Evolutionary conservation across 2,797 vertebrate species (phyloP), one percentile per base, ranked within the genome.

Genomic region (Bufotes viridis): DNA sequence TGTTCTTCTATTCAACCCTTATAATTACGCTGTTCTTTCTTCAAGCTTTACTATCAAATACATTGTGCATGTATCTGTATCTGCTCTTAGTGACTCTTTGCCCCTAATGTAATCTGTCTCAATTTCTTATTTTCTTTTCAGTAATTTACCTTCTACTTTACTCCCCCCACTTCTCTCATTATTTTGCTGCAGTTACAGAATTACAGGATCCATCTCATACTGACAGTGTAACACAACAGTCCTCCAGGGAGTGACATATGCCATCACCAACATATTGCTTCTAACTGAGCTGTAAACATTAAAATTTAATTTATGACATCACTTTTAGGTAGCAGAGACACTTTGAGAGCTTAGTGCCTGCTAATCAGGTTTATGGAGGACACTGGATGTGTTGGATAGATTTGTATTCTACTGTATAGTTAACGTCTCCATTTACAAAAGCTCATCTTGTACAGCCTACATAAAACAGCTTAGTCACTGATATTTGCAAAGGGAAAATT

Each of bases 141-240:
- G 9, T 61, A 18, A 29, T 78, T 24, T 24, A 26, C 51, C n/a
- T 14, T 13, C 15, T n/a, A 24, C 17, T 9, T 58, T 55, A n/a
- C 26, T 0, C 49, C 58, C 0, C 17, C 51, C 18, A 26, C 65
- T 17, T 26, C 29, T 74, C 7, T 79, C 85, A 72, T 86, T 75
- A 55, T 81, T 87, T 81, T 81, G 78, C 65, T 72, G 78, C 22
- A 81, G 22, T 86, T 80, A 72, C 65, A 81, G 65, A 86, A 58
- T 86, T 57, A 13, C 51, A 78, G 53, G 63, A 86, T 86, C 42
- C 61, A 69, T 69, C 42, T n/a, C 76, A 51, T 51, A 65, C 42
- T 65, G n/a, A 69, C 24, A 34, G 51, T 69, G 85, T 86, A 81
- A 49, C 63, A 81, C 18, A 67, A 70, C 76, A 49, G 34, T 80